Base-by-base conservation (phyloP, 2,113 vertebrate genomes). In the Triplophysa tibetana region DNA sequence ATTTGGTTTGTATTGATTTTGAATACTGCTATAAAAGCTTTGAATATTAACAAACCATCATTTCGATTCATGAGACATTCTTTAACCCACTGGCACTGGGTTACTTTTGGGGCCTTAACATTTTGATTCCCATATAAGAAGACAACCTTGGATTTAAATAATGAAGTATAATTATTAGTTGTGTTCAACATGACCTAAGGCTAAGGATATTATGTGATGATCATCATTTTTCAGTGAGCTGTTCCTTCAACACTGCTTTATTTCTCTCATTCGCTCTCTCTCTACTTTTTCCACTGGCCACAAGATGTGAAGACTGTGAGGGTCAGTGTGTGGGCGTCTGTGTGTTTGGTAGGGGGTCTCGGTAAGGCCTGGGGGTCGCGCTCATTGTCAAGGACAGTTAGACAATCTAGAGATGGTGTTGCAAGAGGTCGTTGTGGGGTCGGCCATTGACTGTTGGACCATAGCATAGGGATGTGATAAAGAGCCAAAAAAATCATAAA, bases 351-450 rank as follows among this genome's bases (percentile, higher is more conserved):
- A 63, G 2, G 65, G 68, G 19, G 61, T 70, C 61, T 70, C 41
- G 72, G 19, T 64, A 43, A 66, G 19, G 45, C 26, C 80, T 54
- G 62, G 93, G 93, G 92, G 92, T 92, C 93, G 94, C 85, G 84
- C 92, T 93, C 93, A 95, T 96, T 97, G 95, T 96, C 92, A 93
- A 93, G 93, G 94, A 96, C 95, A 96, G 95, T 95, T 93, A 94
- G 91, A 95, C 93, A 38, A 6, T 94, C 93, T 94, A 94, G 94
- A 95, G 91, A 94, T 94, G 93, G 92, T 54, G 90, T 90, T 95
- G 91, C 94, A 95, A 91, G 92, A 90, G 94, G 95, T 96, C 94
- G 93, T 92, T 90, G 90, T 90, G 5, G 93, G 95, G 95, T 97
- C 94, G 93, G 85, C 89, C 89, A 90, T 87, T 89, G 93, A 94